Conservation (phyloP, 2,888 invertebrate species). For the Rhyacophila evoluta region DNA sequence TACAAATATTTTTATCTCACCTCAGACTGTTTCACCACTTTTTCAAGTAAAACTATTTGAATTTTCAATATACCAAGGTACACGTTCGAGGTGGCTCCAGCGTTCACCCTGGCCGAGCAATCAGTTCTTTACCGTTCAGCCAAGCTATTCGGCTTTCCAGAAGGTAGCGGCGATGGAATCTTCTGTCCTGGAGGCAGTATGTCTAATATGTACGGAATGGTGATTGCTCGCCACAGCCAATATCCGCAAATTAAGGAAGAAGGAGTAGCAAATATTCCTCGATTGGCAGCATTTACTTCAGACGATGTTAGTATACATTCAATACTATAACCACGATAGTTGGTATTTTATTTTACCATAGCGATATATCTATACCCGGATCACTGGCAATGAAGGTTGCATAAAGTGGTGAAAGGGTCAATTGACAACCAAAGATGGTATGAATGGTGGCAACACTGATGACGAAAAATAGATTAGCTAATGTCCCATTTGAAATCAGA, state of each 20-base stretch:
- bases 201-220: conserved; percentile 83
- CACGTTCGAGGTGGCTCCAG: conserved; percentile 86
- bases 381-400: too few species aligned
- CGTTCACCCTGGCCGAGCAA: conserved; percentile 80
- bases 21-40: too few species aligned
- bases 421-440: too few species aligned
- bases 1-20: too few species aligned
- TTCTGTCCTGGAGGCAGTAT: conserved; percentile 84
- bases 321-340: too few species aligned
- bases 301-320: conserved; percentile 75
- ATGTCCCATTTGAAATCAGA: too few species aligned
- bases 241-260: conserved; percentile 78
- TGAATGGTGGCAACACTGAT: too few species aligned
- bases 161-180: conserved; percentile 77
- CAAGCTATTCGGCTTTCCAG: conserved; percentile 72
- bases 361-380: too few species aligned
- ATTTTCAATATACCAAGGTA: conserved; percentile 72
- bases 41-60: too few species aligned
- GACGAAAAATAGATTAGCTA: too few species aligned
- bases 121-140: conserved; percentile 73
- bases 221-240: conserved; percentile 76
- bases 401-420: too few species aligned
- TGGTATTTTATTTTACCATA: too few species aligned
- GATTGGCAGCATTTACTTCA: conserved; percentile 80
- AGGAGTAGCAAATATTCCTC: conserved; percentile 74